Evolutionary conservation across 2,113 vertebrate species (phyloP).

Genomic region (Uria aalge): DNA sequence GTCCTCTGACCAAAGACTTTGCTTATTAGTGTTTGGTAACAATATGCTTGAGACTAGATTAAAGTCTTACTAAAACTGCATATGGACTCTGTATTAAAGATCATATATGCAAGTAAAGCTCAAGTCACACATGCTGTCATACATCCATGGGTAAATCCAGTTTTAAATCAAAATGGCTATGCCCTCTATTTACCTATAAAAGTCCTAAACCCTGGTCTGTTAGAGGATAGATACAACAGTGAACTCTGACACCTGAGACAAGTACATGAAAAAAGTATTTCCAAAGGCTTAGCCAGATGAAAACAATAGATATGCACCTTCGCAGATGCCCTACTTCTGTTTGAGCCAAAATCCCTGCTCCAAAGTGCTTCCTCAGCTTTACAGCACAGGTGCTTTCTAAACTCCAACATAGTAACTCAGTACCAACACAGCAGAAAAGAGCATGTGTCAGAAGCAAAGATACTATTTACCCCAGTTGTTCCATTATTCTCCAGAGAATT

Average conservation of each 20-base stretch:
- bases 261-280: neutral
- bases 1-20: neutral
- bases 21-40: neutral
- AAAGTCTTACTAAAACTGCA: neutral
- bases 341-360: neutral
- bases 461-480: neutral
- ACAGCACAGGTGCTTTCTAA: neutral
- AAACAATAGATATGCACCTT: neutral
- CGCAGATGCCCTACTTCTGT: neutral
- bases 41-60: neutral
- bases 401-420: neutral
- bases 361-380: neutral
- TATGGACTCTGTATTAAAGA: neutral
- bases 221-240: neutral
- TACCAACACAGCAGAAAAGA: neutral
- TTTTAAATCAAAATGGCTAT: neutral
- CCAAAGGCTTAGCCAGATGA: neutral
- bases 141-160: neutral
- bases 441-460: neutral
- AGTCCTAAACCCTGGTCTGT: neutral
- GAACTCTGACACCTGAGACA: neutral
- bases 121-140: neutral
- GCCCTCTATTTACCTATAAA: neutral
- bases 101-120: neutral
- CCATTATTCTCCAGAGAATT: neutral